Conservation (phyloP, 2,888 invertebrate genomes). For the Xylophagus ater region DNA sequence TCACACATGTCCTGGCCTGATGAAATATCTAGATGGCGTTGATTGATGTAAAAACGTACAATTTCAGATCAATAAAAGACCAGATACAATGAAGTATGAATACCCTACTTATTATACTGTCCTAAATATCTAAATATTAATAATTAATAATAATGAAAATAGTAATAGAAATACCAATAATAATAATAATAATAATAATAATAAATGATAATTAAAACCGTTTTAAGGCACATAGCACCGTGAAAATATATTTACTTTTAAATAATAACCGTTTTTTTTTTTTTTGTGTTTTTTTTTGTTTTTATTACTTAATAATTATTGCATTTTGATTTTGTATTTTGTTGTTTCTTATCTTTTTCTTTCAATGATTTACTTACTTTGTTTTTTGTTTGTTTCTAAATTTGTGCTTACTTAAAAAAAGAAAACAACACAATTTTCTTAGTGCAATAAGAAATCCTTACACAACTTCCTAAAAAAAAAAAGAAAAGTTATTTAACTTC, state of each 20-base stretch:
- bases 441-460: no score
- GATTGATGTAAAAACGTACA: no score
- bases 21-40: no score
- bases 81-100: no score
- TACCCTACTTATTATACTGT: no score
- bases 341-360: slow-evolving; percentile 1
- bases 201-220: background rate
- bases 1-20: no score
- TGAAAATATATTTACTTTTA: slow-evolving; percentile 3
- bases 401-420: no score
- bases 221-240: slow-evolving; percentile 13
- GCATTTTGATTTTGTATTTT: slow-evolving; percentile 15
- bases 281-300: background rate
- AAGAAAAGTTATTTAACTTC: slow-evolving; percentile 9
- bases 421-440: no score
- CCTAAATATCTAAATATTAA: no score
- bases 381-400: slow-evolving; percentile 2
- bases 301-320: slow-evolving; percentile 13
- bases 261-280: background rate
- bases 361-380: slow-evolving; percentile 1
- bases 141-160: background rate
- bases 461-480: no score
- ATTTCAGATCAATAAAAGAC: no score
- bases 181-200: background rate
- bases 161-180: background rate